A percentile compares a stretch with the other conserved stretches of the same genome.
Evolutionary conservation across 1,140 invertebrate species (phyloP).

Genomic region (Saxidomus purpurata): DNA sequence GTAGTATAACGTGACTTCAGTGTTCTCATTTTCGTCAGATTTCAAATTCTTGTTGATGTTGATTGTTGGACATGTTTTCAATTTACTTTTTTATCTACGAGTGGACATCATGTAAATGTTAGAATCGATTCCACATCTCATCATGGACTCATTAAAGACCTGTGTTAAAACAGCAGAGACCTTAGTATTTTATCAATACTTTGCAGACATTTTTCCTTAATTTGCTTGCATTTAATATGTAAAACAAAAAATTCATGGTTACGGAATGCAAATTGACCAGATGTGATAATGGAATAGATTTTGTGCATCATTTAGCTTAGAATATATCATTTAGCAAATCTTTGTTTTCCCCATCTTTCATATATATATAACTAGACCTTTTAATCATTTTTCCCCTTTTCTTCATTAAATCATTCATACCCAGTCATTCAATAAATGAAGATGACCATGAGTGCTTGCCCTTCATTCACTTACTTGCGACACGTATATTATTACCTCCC

Average conservation of each 20-base stretch:
- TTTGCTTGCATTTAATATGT: not conserved
- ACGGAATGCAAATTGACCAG: not conserved
- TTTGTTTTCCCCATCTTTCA: not conserved
- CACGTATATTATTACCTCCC: constrained; percentile 39
- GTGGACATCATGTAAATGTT: not conserved
- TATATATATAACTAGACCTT: not conserved
- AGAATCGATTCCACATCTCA: not conserved
- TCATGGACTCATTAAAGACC: not conserved
- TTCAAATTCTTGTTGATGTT: constrained; percentile 26
- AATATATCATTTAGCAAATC: constrained; percentile 8
- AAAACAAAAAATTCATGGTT: not conserved
- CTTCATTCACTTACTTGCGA: not conserved
- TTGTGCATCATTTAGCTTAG: constrained; percentile 39
- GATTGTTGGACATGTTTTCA: constrained; percentile 23
- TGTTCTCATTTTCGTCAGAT: constrained; percentile 15
- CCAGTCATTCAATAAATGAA: constrained; percentile 44
- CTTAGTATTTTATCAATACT: not conserved
- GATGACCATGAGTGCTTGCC: constrained; percentile 21
- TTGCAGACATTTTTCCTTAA: not conserved
- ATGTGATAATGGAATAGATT: not conserved
- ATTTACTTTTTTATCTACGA: not conserved
- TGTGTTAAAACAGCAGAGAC: not conserved
- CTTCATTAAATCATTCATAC: not conserved
- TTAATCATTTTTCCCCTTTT: not conserved
- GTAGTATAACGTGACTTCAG: constrained; percentile 9